Evolutionary conservation across 2,888 invertebrate species (phyloP).

Genomic region (Andrena praecox): DNA sequence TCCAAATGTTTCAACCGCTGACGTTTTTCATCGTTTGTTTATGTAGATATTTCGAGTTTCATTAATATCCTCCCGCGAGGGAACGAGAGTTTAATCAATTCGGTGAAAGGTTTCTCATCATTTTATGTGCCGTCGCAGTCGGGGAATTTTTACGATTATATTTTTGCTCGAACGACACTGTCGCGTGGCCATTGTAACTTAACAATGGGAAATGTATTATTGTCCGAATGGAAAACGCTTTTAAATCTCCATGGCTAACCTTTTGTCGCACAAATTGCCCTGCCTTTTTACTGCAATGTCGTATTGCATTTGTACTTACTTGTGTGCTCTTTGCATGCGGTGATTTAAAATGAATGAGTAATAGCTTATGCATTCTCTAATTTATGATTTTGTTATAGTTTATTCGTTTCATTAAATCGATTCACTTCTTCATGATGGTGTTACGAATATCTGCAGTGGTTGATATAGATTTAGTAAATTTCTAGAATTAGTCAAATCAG

Average conservation of each 20-base stretch:
- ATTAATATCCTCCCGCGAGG: neutral
- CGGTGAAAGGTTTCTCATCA: neutral
- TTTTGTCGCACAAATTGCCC: neutral
- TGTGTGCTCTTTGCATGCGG: neutral
- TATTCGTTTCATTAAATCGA: neutral
- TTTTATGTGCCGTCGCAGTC: neutral
- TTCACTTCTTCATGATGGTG: neutral
- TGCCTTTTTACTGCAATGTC: neutral
- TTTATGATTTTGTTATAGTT: neutral
- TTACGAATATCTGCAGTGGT: neutral
- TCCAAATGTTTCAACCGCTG: neutral
- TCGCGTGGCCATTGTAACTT: neutral
- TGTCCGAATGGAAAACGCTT: constrained; percentile 4
- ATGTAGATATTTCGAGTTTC: neutral
- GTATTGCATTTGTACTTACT: neutral
- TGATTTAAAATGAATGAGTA: neutral
- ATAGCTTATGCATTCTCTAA: neutral
- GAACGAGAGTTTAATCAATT: constrained; percentile 5
- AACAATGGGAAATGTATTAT: neutral
- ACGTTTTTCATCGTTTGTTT: neutral
- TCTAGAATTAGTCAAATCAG: too few relatives aligned
- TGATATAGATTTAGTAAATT: too few relatives aligned
- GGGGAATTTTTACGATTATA: neutral
- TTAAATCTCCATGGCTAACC: neutral
- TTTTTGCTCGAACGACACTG: constrained; percentile 6